Evolutionary conservation across 2,113 vertebrate species (phyloP).

Genomic region (Hystrix cristata): DNA sequence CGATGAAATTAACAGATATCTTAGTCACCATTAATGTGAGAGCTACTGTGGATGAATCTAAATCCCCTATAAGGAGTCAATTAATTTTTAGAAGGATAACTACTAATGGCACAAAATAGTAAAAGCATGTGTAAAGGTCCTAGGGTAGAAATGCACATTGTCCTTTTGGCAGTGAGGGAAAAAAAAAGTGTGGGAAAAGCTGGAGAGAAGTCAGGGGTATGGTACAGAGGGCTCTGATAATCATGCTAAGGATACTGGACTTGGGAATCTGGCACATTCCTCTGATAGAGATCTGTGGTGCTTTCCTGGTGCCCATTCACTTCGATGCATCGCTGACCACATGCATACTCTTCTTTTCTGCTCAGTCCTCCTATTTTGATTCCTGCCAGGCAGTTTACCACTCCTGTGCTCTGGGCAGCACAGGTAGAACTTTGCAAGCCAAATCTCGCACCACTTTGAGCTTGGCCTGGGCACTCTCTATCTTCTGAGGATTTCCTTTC

Average conservation of each 20-base stretch:
- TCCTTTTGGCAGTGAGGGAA: background rate
- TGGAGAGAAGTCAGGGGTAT: background rate
- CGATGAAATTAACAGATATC: background rate
- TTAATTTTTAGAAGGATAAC: background rate
- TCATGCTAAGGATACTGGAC: background rate
- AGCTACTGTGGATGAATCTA: background rate
- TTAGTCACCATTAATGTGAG: background rate
- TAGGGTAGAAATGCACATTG: background rate
- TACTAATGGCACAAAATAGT: background rate
- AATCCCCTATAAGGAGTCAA: background rate
- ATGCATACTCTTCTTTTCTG: background rate
- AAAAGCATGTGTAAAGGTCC: background rate
- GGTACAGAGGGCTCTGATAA: background rate
- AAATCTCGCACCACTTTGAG: background rate
- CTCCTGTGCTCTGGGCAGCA: background rate
- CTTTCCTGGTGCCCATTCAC: background rate
- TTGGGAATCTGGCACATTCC: background rate
- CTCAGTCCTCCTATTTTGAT: too few relatives aligned
- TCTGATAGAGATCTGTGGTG: background rate
- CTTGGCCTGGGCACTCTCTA: background rate
- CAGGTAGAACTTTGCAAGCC: background rate
- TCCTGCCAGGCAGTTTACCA: background rate
- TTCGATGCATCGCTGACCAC: background rate
- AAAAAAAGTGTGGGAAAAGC: background rate
- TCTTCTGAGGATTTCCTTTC: conserved; percentile 49